Base-by-base conservation (phyloP, 2,797 vertebrate species). In the Syndactyla subalaris region DNA sequence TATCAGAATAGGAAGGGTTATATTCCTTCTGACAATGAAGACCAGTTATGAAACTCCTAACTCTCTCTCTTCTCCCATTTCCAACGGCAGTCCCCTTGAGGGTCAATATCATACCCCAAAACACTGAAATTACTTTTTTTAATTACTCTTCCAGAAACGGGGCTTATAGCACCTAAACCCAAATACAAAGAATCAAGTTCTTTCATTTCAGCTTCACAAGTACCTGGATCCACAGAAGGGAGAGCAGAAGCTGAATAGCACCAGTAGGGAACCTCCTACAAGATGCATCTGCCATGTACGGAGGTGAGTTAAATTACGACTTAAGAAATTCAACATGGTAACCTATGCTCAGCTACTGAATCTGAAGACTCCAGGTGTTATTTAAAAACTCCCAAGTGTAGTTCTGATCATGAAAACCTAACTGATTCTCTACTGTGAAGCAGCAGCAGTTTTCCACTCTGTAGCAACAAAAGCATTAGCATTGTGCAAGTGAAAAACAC, bases 401-500 rank as follows among this genome's bases (percentile, higher is more conserved):
- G 39, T 27, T 80, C 36, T 70, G n/a, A 34, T 38, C 7, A 21
- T 12, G 27, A 70, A 80, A 92, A 73, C 4, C 0, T 14, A 67
- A 43, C 0, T 45, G 22, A 51, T 41, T 78, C 32, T 86, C 62
- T 54, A 55, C 16, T 62, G 43, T 20, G 21, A 85, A 84, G 80
- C 49, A 73, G 16, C 4, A 58, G 61, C 11, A 75, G 30, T 36
- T 63, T 45, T 12, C 93, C 92, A 84, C 91, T 76, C 86, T 74
- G 77, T 70, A 89, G 88, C 94, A 92, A 92, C 63, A 80, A 79
- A 48, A 70, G 61, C 8, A 14, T 79, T 21, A 32, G 12, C 32
- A 72, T 30, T 8, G 27, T 1, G 1, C 36, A 52, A 78, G 39
- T 45, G 24, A 46, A 62, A 81, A 88, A 5, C 8, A 30, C 34